Base-by-base conservation (phyloP, 1,140 invertebrate genomes). In the Ylistrum balloti region DNA sequence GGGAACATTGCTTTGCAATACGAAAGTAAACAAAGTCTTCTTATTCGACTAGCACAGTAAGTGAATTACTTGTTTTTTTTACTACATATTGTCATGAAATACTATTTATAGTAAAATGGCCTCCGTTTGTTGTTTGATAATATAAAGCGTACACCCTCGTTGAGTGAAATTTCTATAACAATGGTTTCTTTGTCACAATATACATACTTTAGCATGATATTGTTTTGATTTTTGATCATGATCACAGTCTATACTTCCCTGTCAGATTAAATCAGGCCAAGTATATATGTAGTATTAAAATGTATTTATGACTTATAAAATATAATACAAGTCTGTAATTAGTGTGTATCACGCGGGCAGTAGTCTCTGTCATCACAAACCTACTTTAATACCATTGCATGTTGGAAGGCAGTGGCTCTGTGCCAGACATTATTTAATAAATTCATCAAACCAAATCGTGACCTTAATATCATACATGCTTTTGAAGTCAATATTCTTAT, bases 251-350 rank as follows among this genome's bases (percentile, higher is more conserved):
- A 28, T 74, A 74, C n/a, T n/a, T 28, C 56, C 22, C 11, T 74
- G n/a, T 74, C 56, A 74, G 56, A 5, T 5, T 28, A 28, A 74
- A 28, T 74, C 56, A 17, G 22, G 22, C 56, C n/a, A 5, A n/a
- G 22, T 74, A 74, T 74, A 74, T 28, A 74, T 28, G n/a, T 74
- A 28, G 56, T 74, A 74, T 74, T n/a, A n/a, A 45, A 7, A 74
- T 28, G 28, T 74, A 74, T 74, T 74, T 74, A 74, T 74, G 56
- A 74, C 28, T 74, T 74, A 74, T 74, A 74, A 74, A 5, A 74
- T 74, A 1, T 74, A 74, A 74, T 74, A n/a, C 56, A n/a, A n/a
- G n/a, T 11, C 56, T 11, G 56, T 74, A 74, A 74, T 74, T 74
- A 3, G 56, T 74, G 5, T 17, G 22, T 74, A n/a, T n/a, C 56